phyloP scores from a whole-genome alignment of 2,113 vertebrate species.

The Camelus bactrianus region DNA sequence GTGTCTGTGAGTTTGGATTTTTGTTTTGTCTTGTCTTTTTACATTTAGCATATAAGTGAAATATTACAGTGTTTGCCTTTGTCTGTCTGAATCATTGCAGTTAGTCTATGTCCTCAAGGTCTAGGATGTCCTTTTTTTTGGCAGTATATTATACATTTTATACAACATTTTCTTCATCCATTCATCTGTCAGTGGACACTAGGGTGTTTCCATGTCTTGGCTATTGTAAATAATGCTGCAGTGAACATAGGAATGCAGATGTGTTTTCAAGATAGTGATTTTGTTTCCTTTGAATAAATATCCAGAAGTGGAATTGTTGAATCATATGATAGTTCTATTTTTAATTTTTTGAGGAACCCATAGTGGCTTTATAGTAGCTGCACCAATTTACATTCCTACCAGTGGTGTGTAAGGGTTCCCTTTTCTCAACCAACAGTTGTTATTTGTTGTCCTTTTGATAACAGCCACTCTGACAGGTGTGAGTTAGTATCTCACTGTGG shows the following conservation, averaged over 20 bases:
- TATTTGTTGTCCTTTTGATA: background rate
- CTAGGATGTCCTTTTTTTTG: background rate
- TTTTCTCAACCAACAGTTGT: background rate
- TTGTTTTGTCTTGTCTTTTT: background rate
- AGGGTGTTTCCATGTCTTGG: background rate
- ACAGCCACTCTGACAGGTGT: background rate
- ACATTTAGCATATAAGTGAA: background rate
- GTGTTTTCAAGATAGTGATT: background rate
- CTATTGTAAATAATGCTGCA: background rate
- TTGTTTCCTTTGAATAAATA: background rate
- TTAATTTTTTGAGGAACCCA: background rate
- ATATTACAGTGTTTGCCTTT: background rate
- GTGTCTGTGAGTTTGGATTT: background rate
- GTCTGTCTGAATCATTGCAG: background rate
- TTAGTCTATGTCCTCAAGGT: background rate
- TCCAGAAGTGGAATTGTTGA: background rate
- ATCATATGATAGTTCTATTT: background rate
- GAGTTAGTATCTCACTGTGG: background rate
- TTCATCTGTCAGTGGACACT: background rate
- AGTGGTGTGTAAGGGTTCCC: background rate
- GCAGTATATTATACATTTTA: background rate
- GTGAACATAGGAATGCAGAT: background rate
- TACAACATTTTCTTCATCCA: background rate
- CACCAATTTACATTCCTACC: background rate
- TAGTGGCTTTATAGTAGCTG: background rate